Conservation (phyloP, 1,140 invertebrate genomes). For the Ceratina australensis region DNA sequence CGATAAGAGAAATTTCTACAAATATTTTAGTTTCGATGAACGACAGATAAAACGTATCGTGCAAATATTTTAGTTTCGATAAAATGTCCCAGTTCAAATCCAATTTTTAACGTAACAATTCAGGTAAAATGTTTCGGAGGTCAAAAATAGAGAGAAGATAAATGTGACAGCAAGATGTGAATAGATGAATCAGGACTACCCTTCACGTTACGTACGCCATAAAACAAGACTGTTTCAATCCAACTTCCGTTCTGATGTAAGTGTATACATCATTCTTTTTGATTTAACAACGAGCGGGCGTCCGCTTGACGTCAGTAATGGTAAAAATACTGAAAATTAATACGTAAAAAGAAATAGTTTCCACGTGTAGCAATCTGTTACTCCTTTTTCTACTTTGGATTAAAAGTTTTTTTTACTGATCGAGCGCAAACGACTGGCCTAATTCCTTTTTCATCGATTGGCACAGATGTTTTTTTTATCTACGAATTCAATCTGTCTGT, state of each 20-base stretch:
- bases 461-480: not conserved
- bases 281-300: not conserved
- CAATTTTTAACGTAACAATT: constrained; percentile 19
- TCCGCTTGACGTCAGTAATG: not conserved
- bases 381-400: not conserved
- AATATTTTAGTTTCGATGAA: no score
- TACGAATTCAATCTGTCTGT: not conserved
- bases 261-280: not conserved
- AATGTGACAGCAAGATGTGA: constrained; percentile 17
- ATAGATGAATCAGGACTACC: constrained; percentile 20
- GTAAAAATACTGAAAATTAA: not conserved
- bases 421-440: not conserved
- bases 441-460: not conserved
- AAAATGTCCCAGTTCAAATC: no score
- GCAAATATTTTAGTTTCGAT: no score
- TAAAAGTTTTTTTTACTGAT: not conserved
- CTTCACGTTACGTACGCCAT: not conserved
- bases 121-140: constrained; percentile 18
- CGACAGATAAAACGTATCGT: no score
- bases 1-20: no score
- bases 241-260: no score
- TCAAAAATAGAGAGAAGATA: not conserved
- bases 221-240: not conserved
- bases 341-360: not conserved
- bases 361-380: not conserved